Conservation (phyloP, 2,797 vertebrate species). For the Sebastes hopkinsi region DNA sequence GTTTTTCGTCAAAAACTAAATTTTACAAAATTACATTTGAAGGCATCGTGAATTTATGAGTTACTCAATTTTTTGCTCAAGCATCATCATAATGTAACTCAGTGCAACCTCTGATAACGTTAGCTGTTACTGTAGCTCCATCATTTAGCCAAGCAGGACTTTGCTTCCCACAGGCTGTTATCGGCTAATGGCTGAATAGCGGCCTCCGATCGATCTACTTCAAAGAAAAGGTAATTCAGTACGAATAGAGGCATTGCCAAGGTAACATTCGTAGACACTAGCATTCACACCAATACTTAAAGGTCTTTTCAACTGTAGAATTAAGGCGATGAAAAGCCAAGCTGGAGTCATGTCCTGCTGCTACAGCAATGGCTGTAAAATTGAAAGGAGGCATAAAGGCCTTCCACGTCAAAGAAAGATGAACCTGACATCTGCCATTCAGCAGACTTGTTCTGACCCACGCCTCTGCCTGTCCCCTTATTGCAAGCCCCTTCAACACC, state of each 20-base stretch:
- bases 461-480: constrained; percentile 43
- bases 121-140: neutral
- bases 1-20: too few relatives aligned
- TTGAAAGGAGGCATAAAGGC: constrained; percentile 41
- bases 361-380: constrained; percentile 32
- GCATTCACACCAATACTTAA: neutral
- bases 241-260: neutral
- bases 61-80: neutral
- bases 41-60: neutral
- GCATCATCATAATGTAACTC: neutral
- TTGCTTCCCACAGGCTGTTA: neutral
- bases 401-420: constrained; percentile 49
- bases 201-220: too few relatives aligned
- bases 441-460: constrained; percentile 64
- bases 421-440: constrained; percentile 72
- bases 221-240: neutral
- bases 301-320: constrained; percentile 14
- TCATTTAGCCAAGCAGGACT: neutral
- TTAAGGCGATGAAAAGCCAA: constrained; percentile 23
- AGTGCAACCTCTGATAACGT: neutral
- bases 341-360: constrained; percentile 24
- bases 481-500: constrained; percentile 34
- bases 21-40: neutral
- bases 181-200: neutral
- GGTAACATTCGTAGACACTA: neutral